These are phyloP conservation scores for Danio rerio DNA, from an alignment of 2,113 vertebrate genomes.

Conservation along the genomic window GRCz12tu NC_133179.1:11969001-11969500, in stretches of 20 bases:
- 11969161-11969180: slow-evolving; percentile 47
- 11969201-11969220: slow-evolving; percentile 53
- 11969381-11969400: neutral
- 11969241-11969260: slow-evolving; percentile 28
- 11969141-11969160: slow-evolving; percentile 52
- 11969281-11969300: neutral
- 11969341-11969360: neutral
- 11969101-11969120: slow-evolving; percentile 53
- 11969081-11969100: slow-evolving; percentile 8
- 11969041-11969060: slow-evolving; percentile 3
- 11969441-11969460: neutral
- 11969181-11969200: slow-evolving; percentile 46
- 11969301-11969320: neutral
- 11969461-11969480: slow-evolving; percentile 42
- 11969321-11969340: neutral
- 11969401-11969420: neutral
- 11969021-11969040: neutral
- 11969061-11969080: neutral
- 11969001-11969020: neutral
- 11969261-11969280: neutral
- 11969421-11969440: neutral
- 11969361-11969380: neutral
- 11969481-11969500: slow-evolving; percentile 44
- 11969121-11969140: slow-evolving; percentile 49
- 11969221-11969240: slow-evolving; percentile 35